Evolutionary conservation across 2,888 invertebrate species (phyloP).

Genomic region (Trichopria drosophilae): DNA sequence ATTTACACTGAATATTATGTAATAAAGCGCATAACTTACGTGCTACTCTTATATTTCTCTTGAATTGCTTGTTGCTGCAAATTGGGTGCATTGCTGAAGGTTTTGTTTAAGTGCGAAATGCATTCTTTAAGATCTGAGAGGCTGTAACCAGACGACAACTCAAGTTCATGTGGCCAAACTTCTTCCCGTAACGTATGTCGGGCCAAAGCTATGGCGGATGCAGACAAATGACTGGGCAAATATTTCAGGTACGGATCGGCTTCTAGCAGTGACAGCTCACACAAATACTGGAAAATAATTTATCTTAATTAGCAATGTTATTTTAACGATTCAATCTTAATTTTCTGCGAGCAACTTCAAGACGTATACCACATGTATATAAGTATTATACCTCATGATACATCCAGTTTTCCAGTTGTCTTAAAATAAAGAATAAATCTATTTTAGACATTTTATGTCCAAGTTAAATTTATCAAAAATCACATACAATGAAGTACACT

Average conservation of each 20-base stretch:
- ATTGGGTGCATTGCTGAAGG: conserved; percentile 69
- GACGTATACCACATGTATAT: too few relatives aligned
- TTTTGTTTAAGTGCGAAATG: conserved; percentile 69
- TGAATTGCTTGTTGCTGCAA: conserved; percentile 81
- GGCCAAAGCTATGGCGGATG: conserved; percentile 79
- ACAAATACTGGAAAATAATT: conserved; percentile 68
- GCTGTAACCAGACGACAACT: conserved; percentile 70
- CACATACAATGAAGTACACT: too few relatives aligned
- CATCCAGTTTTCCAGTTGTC: too few relatives aligned
- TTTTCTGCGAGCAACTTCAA: too few relatives aligned
- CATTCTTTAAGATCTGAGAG: conserved; percentile 69
- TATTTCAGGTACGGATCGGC: conserved; percentile 83
- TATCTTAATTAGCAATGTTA: too few relatives aligned
- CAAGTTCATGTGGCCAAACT: conserved; percentile 72
- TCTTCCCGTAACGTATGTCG: conserved; percentile 69
- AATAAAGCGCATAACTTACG: conserved; percentile 60
- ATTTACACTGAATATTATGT: not conserved
- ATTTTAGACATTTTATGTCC: too few relatives aligned
- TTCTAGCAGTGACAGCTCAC: conserved; percentile 83
- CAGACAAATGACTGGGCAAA: conserved; percentile 80
- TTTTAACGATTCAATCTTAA: too few relatives aligned
- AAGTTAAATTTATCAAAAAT: too few relatives aligned
- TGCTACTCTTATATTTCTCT: conserved; percentile 83
- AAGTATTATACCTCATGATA: too few relatives aligned
- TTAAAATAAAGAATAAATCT: too few relatives aligned